Evolutionary conservation across 2,888 invertebrate genomes (phyloP).

Genomic region (Entomobrya proxima): DNA sequence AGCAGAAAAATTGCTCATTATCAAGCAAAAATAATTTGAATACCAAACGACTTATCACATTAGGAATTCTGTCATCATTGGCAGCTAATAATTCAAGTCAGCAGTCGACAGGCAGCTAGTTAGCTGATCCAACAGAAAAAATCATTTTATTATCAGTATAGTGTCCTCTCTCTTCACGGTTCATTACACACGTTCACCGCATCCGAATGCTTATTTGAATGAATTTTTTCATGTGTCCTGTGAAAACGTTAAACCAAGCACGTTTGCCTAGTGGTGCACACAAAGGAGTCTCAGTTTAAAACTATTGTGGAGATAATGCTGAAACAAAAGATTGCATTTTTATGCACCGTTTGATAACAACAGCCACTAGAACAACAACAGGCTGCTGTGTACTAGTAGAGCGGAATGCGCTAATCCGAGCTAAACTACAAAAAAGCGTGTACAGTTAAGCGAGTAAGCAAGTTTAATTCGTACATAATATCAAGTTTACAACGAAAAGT

Average conservation of each 20-base stretch:
- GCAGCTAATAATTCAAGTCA: background rate
- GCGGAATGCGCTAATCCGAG: conserved; percentile 30
- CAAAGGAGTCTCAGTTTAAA: no score
- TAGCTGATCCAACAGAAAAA: background rate
- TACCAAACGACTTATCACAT: no score
- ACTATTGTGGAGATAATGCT: no score
- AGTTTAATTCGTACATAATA: conserved; percentile 43
- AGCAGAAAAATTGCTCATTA: no score
- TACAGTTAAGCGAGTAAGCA: background rate
- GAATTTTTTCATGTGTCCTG: background rate
- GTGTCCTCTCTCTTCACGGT: conserved; percentile 8
- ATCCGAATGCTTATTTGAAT: background rate
- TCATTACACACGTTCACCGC: background rate
- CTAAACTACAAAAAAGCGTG: background rate
- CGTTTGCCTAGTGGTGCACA: no score
- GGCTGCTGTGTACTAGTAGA: background rate
- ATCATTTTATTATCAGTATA: background rate
- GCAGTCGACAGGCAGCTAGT: background rate
- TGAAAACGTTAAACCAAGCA: no score
- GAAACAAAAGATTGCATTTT: conserved; percentile 16
- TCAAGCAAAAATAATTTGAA: no score
- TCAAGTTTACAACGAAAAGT: conserved; percentile 48
- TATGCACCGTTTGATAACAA: background rate
- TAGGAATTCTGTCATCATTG: no score
- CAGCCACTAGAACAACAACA: background rate